These are phyloP conservation scores for Spilogale gracilis DNA, from an alignment of 2,113 vertebrate species.

Conservation along the genomic window DNA sequence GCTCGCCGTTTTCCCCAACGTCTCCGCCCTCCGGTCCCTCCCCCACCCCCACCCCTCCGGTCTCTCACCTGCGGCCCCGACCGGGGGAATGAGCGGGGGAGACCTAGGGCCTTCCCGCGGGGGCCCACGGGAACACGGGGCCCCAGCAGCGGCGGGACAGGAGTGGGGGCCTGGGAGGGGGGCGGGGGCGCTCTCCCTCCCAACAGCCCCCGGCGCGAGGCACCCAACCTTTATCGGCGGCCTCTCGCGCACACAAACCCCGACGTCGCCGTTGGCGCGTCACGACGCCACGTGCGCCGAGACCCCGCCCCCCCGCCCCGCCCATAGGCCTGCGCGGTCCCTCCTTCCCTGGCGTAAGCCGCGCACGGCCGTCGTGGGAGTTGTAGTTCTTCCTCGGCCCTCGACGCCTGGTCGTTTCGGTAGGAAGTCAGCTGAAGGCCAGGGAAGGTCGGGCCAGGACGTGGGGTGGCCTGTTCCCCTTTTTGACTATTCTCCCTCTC, in stretches of 20 bases:
- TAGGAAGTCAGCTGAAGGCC: fast-evolving
- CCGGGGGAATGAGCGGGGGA: not conserved
- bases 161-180: constrained; percentile 72
- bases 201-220: constrained; percentile 80
- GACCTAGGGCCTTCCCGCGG: constrained; percentile 52
- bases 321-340: not conserved
- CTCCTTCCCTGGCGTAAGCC: fast-evolving
- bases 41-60: constrained; percentile 61
- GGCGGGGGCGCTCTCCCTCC: constrained; percentile 81
- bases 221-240: constrained; percentile 80
- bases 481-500: not conserved
- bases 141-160: not conserved
- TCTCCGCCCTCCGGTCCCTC: constrained; percentile 76
- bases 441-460: fast-evolving
- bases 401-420: fast-evolving
- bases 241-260: constrained; percentile 80
- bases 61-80: constrained; percentile 79
- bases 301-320: not conserved
- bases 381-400: constrained; percentile 3
- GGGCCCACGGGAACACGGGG: constrained; percentile 70
- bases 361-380: not conserved
- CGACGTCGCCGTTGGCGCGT: constrained; percentile 68
- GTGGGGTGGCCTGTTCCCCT: no score
- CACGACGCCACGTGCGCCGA: constrained; percentile 34
- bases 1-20: constrained; percentile 52